A percentile compares a stretch with the other conserved stretches of the same genome.
Conservation (phyloP, 1,140 invertebrate species). For the Hormaphis cornu region DNA sequence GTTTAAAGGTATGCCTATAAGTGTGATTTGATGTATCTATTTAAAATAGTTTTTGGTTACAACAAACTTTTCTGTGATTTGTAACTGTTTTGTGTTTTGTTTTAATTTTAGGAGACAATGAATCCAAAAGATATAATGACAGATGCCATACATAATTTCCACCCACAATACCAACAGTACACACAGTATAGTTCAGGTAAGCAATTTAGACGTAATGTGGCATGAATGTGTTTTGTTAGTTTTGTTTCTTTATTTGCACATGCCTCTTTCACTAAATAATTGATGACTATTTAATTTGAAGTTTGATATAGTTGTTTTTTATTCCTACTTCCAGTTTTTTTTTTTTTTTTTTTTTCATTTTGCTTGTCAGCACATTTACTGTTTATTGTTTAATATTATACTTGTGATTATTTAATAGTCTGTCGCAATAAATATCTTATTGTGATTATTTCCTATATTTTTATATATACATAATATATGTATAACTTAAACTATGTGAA, state of each 20-base stretch:
- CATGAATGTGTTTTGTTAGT: slow-evolving; percentile 32
- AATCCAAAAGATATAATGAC: slow-evolving; percentile 99
- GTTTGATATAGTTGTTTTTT: slow-evolving; percentile 18
- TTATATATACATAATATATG: no score
- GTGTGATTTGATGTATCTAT: neutral
- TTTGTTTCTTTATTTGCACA: neutral
- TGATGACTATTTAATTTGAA: neutral
- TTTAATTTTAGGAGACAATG: slow-evolving; percentile 95
- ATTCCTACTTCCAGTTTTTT: neutral
- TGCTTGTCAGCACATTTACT: neutral
- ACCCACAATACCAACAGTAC: slow-evolving; percentile 99
- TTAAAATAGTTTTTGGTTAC: neutral
- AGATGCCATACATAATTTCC: slow-evolving; percentile 99
- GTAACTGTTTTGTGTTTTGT: neutral
- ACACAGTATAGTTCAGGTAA: slow-evolving; percentile 93
- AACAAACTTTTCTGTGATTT: neutral
- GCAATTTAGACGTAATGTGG: slow-evolving; percentile 40
- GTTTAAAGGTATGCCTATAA: slow-evolving; percentile 68
- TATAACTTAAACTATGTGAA: no score
- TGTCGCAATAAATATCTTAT: neutral
- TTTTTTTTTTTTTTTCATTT: neutral
- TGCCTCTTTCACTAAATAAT: neutral
- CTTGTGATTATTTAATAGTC: neutral
- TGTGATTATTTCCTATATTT: neutral
- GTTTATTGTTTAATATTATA: neutral